A percentile compares a stretch with the other conserved stretches of the same genome.
Conservation (phyloP, 2,113 vertebrate genomes). For the Macrotus californicus region DNA sequence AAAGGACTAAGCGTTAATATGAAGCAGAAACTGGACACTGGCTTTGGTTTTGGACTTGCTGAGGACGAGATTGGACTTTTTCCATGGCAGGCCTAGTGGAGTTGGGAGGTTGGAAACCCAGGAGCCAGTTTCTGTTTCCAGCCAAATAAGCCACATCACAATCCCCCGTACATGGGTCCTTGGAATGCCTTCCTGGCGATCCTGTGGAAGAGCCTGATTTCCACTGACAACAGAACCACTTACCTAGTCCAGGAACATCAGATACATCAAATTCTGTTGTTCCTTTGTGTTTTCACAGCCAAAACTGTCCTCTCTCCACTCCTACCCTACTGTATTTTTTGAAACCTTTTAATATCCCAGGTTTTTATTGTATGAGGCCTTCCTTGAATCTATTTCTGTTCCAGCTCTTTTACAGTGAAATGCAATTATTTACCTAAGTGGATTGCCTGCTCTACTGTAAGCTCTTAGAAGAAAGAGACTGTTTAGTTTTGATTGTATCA, state of each 20-base stretch:
- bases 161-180: no score
- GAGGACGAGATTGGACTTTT: no score
- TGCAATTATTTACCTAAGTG: background rate
- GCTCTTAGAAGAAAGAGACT: background rate
- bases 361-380: conserved; percentile 8
- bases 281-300: background rate
- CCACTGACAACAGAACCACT: background rate
- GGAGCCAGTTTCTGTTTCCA: no score
- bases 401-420: background rate
- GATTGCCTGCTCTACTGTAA: background rate
- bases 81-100: no score
- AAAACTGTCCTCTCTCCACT: background rate
- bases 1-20: no score
- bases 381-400: background rate
- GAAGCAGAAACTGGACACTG: no score
- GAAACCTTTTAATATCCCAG: background rate
- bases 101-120: no score
- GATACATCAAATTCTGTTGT: background rate
- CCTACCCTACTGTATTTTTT: background rate
- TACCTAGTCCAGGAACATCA: background rate
- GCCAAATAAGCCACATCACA: no score
- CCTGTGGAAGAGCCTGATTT: no score
- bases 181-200: no score
- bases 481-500: background rate
- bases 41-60: no score